Evolutionary conservation across 2,888 invertebrate species (phyloP).

Genomic region (Habroteleia sp.): DNA sequence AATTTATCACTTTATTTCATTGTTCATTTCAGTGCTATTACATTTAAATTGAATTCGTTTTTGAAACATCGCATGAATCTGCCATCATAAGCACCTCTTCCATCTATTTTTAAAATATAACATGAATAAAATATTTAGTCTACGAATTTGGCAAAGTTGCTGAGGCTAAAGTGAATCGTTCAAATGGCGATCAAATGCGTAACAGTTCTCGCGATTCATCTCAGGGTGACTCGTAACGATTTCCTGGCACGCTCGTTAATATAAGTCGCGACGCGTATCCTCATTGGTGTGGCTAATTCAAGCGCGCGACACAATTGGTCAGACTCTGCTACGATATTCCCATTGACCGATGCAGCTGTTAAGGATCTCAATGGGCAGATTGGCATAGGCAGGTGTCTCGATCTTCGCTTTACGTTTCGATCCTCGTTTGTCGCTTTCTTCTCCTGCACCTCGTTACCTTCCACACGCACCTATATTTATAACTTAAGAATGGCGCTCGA

Average conservation of each 20-base stretch:
- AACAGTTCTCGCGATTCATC: slow-evolving; percentile 54
- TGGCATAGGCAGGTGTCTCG: slow-evolving; percentile 76
- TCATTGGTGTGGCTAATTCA: slow-evolving; percentile 72
- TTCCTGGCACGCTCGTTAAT: slow-evolving; percentile 63
- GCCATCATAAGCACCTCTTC: slow-evolving; percentile 22
- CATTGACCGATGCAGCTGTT: slow-evolving; percentile 77
- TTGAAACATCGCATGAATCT: slow-evolving; percentile 9
- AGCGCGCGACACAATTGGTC: slow-evolving; percentile 73
- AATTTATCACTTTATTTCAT: not conserved
- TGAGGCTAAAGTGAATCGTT: slow-evolving; percentile 34
- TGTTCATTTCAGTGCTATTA: slow-evolving; percentile 6
- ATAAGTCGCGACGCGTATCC: slow-evolving; percentile 50
- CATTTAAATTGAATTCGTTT: not conserved
- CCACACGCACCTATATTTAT: slow-evolving; percentile 70
- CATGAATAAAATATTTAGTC: slow-evolving; percentile 45
- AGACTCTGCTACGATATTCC: slow-evolving; percentile 67
- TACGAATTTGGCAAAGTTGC: slow-evolving; percentile 35
- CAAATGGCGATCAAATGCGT: slow-evolving; percentile 34
- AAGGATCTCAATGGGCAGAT: slow-evolving; percentile 78
- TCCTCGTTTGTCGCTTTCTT: slow-evolving; percentile 44
- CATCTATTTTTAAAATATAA: slow-evolving; percentile 28
- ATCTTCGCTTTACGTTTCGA: slow-evolving; percentile 46
- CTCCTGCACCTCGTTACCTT: slow-evolving; percentile 37
- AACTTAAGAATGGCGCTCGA: slow-evolving; percentile 75
- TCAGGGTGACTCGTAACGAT: slow-evolving; percentile 56